Evolutionary conservation across 92 coral and sea anemone species (phyloP).

Genomic region (Paragorgia papillata): DNA sequence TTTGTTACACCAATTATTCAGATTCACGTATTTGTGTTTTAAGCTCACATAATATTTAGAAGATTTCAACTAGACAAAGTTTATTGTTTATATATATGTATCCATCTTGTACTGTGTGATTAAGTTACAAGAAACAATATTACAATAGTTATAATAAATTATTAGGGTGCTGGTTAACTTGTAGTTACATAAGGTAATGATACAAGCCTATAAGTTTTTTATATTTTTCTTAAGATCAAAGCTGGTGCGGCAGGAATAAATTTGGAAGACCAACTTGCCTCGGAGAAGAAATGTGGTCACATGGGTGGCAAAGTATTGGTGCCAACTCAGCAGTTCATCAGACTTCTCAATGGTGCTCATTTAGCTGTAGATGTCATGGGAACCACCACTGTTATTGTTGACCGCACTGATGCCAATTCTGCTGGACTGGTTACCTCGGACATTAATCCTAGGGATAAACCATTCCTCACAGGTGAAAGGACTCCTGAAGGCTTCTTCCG

Average conservation of each 20-base stretch:
- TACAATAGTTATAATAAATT: no score
- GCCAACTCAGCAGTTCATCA: conserved; percentile 92
- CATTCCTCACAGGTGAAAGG: conserved; percentile 90
- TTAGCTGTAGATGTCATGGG: conserved; percentile 87
- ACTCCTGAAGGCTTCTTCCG: conserved; percentile 96
- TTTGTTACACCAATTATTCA: no score
- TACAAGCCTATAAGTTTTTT: no score
- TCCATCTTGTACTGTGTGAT: no score
- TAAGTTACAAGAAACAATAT: no score
- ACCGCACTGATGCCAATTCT: conserved; percentile 93
- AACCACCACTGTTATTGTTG: conserved; percentile 90
- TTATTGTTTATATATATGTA: no score
- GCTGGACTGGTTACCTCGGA: conserved; percentile 94
- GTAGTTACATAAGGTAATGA: no score
- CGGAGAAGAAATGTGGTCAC: conserved; percentile 99
- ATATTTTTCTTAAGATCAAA: conserved; percentile 58
- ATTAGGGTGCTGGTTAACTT: no score
- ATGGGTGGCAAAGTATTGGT: conserved; percentile 99
- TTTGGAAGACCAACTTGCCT: conserved; percentile 96
- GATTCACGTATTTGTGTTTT: no score
- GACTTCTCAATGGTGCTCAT: conserved; percentile 87
- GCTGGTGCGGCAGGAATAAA: conserved; percentile 97
- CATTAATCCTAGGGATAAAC: conserved; percentile 88
- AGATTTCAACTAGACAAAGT: no score
- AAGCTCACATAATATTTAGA: no score